phyloP scores from a whole-genome alignment of 2,797 vertebrate genomes.

The Gallinago solitaria region DNA sequence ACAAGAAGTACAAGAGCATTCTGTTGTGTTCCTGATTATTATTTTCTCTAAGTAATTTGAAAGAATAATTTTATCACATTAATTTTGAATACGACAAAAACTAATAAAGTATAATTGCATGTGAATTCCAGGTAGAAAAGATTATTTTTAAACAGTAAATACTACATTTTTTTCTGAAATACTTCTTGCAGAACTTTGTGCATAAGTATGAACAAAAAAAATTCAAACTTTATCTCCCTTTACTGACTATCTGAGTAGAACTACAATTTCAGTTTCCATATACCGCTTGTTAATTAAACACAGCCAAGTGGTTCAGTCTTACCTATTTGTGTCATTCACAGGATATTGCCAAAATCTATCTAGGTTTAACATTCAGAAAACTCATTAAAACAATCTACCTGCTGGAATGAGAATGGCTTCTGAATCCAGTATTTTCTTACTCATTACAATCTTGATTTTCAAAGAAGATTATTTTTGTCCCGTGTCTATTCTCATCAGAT shows the following conservation, averaged over 20 bases:
- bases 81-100: neutral
- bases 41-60: neutral
- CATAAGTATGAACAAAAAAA: neutral
- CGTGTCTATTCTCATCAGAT: neutral
- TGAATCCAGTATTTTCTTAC: neutral
- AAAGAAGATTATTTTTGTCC: neutral
- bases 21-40: neutral
- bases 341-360: neutral
- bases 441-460: neutral
- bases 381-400: slow-evolving; percentile 22
- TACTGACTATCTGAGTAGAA: neutral
- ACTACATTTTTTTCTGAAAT: neutral
- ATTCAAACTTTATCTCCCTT: neutral
- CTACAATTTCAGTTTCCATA: neutral
- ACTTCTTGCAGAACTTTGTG: neutral
- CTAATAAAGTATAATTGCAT: neutral
- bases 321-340: neutral
- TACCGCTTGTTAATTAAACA: neutral
- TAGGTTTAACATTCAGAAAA: neutral
- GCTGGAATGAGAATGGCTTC: neutral
- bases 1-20: neutral
- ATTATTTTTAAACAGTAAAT: neutral
- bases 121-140: neutral
- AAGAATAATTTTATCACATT: neutral
- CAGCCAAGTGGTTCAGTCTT: neutral